These are phyloP conservation scores for Rousettus leschenaultii DNA, from an alignment of 2,113 vertebrate genomes.

Conservation along the genomic window DNA sequence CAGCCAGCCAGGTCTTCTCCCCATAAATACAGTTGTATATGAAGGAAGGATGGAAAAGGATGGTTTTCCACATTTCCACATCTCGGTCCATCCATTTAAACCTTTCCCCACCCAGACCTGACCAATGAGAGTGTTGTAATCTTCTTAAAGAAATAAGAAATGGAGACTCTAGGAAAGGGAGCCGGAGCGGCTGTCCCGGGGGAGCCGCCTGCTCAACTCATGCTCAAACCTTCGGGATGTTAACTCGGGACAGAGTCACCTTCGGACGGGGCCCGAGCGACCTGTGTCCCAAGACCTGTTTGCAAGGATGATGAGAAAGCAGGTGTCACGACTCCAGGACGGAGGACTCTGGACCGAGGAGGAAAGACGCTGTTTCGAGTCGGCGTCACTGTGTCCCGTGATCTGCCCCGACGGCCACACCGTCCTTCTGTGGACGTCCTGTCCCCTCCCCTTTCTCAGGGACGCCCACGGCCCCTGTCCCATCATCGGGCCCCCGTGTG, in stretches of 20 bases:
- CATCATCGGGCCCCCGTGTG: not conserved
- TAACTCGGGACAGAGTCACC: too few species aligned
- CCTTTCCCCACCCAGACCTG: not conserved
- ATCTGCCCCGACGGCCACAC: not conserved
- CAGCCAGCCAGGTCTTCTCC: not conserved
- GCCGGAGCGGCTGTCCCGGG: too few species aligned
- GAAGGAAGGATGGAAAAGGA: not conserved
- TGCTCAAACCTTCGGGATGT: too few species aligned
- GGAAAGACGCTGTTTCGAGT: not conserved
- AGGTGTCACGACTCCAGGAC: too few species aligned
- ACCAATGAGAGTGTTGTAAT: not conserved
- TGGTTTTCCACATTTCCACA: not conserved
- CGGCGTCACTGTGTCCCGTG: accelerated
- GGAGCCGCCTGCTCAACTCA: too few species aligned
- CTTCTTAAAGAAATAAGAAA: too few species aligned
- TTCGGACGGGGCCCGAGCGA: too few species aligned
- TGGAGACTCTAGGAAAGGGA: not conserved
- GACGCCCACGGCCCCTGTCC: not conserved
- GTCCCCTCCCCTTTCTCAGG: not conserved
- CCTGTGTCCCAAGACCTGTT: not conserved
- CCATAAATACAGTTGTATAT: not conserved
- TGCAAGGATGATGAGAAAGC: too few species aligned
- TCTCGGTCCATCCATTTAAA: too few species aligned
- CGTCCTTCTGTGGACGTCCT: not conserved
- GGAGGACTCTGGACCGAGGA: not conserved